Conservation (phyloP, 23 tunicate genomes). For the Diplosoma virens region DNA sequence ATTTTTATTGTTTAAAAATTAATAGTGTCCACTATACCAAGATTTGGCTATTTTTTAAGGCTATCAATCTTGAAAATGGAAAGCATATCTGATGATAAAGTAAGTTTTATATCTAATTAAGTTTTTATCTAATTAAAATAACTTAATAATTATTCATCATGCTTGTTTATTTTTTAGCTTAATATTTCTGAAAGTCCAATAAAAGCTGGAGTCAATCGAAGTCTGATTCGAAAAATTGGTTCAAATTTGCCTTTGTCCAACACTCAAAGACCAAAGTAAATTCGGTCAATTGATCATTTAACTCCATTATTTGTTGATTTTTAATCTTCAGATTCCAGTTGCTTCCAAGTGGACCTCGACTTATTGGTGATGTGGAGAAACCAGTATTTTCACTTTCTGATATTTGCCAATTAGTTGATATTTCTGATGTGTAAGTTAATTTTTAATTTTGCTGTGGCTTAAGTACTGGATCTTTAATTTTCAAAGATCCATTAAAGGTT, state of each 20-base stretch:
- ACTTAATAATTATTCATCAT: no score
- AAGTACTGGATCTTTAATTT: no score
- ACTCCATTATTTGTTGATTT: not conserved
- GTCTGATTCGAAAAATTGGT: slow-evolving; percentile 77
- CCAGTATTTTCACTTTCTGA: slow-evolving; percentile 83
- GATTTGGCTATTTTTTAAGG: no score
- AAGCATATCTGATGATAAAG: no score
- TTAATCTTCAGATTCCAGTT: slow-evolving; percentile 62
- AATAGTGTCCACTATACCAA: no score
- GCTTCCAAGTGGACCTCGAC: slow-evolving; percentile 73
- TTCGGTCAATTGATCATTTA: not conserved
- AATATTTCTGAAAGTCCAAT: not conserved
- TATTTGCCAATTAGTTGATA: slow-evolving; percentile 64
- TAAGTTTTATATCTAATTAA: no score
- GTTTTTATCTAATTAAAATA: no score
- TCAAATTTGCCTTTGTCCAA: slow-evolving; percentile 52
- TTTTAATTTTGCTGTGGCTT: not conserved
- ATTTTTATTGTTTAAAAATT: no score
- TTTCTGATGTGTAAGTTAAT: slow-evolving; percentile 52
- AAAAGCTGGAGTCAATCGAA: slow-evolving; percentile 48
- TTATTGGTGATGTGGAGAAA: slow-evolving; percentile 42
- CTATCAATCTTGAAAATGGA: no score
- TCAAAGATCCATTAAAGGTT: no score
- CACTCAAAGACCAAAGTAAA: slow-evolving; percentile 61
- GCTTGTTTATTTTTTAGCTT: no score